Evolutionary conservation across 1,140 invertebrate genomes (phyloP).

Genomic region (Ptiloglossa arizonensis): DNA sequence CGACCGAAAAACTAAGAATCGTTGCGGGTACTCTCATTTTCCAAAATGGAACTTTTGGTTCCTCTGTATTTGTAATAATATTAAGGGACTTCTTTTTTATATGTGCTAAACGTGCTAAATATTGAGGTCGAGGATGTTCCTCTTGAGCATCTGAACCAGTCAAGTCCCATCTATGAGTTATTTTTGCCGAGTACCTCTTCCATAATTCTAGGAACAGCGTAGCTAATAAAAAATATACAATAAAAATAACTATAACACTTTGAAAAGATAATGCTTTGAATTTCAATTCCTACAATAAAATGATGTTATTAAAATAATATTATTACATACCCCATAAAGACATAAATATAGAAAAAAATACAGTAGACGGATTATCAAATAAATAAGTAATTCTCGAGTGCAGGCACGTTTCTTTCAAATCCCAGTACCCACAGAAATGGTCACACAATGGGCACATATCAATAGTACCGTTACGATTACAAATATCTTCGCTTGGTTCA

Average conservation of each 20-base stretch:
- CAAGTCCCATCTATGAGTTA: slow-evolving; percentile 95
- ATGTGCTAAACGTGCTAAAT: slow-evolving; percentile 88
- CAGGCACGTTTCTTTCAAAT: slow-evolving; percentile 92
- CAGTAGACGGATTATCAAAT: slow-evolving; percentile 97
- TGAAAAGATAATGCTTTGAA: not conserved
- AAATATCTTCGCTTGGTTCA: slow-evolving; percentile 92
- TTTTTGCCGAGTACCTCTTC: slow-evolving; percentile 95
- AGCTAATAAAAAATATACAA: slow-evolving; percentile 81
- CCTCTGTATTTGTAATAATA: slow-evolving; percentile 89
- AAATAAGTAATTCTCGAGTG: slow-evolving; percentile 95
- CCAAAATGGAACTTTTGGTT: slow-evolving; percentile 95
- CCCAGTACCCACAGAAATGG: slow-evolving; percentile 93
- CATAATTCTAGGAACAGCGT: slow-evolving; percentile 95
- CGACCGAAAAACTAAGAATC: slow-evolving; percentile 91
- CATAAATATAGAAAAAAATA: slow-evolving; percentile 98
- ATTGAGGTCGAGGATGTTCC: slow-evolving; percentile 93
- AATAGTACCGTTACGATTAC: slow-evolving; percentile 84
- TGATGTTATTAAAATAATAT: no score
- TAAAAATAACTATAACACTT: not conserved
- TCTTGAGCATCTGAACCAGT: slow-evolving; percentile 93
- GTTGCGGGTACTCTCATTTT: slow-evolving; percentile 91
- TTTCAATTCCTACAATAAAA: no score
- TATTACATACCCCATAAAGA: slow-evolving; percentile 92
- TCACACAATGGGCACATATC: slow-evolving; percentile 94
- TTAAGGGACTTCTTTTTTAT: slow-evolving; percentile 87